A percentile compares a stretch with the other conserved stretches of the same genome.
Conservation (phyloP, 2,113 vertebrate species). For the Gobius niger region DNA sequence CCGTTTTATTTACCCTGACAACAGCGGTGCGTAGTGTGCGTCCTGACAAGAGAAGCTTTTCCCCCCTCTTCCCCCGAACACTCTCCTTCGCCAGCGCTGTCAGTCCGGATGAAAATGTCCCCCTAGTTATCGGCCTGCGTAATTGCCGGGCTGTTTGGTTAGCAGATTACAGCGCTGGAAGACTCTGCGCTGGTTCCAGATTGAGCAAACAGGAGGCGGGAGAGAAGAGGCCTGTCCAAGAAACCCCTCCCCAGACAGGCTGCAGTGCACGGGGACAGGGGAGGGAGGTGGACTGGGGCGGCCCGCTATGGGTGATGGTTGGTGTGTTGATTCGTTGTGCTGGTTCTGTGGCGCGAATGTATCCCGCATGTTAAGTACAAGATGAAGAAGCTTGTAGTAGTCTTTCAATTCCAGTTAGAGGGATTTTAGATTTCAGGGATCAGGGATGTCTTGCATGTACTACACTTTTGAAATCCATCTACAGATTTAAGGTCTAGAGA, state of each 20-base stretch:
- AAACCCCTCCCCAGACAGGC: constrained; percentile 64
- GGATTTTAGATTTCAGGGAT: no score
- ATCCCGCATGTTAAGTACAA: constrained; percentile 24
- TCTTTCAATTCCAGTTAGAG: no score
- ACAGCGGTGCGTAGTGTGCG: constrained; percentile 20
- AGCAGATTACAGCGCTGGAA: constrained; percentile 80
- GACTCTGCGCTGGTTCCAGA: constrained; percentile 79
- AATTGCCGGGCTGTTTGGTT: constrained; percentile 84
- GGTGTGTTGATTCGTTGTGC: constrained; percentile 32
- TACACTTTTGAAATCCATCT: no score
- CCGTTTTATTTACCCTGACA: constrained; percentile 50
- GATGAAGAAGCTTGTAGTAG: background rate
- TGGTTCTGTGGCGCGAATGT: background rate
- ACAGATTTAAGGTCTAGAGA: no score
- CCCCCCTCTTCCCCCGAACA: constrained; percentile 23
- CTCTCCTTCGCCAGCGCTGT: constrained; percentile 70
- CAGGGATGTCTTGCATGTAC: no score
- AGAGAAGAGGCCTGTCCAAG: constrained; percentile 61
- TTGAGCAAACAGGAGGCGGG: constrained; percentile 76
- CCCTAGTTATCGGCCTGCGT: constrained; percentile 79
- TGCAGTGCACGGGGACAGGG: constrained; percentile 53
- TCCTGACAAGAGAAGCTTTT: constrained; percentile 66
- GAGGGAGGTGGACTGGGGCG: constrained; percentile 66
- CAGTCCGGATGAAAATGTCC: constrained; percentile 77
- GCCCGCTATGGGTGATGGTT: constrained; percentile 63